Evolutionary conservation across 2,888 invertebrate genomes (phyloP).

Genomic region (Amphipyra tragopoginis): DNA sequence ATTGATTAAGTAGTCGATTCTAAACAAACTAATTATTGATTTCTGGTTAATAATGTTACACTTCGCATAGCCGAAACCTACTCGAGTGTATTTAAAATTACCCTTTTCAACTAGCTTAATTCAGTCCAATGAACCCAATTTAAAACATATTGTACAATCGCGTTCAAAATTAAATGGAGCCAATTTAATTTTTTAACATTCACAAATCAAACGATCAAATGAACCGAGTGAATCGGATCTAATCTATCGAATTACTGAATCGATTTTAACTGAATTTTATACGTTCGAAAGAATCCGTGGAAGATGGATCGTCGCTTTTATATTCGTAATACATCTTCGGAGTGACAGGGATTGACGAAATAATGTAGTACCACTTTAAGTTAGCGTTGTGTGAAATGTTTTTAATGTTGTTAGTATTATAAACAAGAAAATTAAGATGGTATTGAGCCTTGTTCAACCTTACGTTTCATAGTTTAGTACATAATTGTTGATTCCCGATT

Average conservation of each 20-base stretch:
- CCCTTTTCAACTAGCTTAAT: conserved; percentile 10
- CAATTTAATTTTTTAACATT: conserved; percentile 43
- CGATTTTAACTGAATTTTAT: conserved; percentile 48
- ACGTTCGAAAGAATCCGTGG: conserved; percentile 26
- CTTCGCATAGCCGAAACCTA: no score
- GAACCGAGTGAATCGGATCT: conserved; percentile 38
- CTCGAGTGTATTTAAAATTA: conserved; percentile 13
- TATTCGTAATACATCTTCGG: conserved; percentile 30
- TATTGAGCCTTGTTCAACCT: no score
- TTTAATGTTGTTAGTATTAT: no score
- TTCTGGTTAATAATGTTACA: no score
- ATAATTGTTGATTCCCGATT: no score
- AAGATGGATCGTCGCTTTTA: conserved; percentile 43
- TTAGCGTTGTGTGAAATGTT: not conserved
- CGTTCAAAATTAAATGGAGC: conserved; percentile 23
- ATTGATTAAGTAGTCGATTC: no score
- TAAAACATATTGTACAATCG: conserved; percentile 23
- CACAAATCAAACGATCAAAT: conserved; percentile 34
- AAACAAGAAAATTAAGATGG: no score
- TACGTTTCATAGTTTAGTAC: not conserved
- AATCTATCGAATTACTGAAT: conserved; percentile 39
- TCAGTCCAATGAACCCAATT: conserved; percentile 9
- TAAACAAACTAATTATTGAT: no score
- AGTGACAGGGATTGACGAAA: conserved; percentile 32
- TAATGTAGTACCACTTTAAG: conserved; percentile 25